Conservation (phyloP, 2,888 invertebrate species). For the Empis livida region DNA sequence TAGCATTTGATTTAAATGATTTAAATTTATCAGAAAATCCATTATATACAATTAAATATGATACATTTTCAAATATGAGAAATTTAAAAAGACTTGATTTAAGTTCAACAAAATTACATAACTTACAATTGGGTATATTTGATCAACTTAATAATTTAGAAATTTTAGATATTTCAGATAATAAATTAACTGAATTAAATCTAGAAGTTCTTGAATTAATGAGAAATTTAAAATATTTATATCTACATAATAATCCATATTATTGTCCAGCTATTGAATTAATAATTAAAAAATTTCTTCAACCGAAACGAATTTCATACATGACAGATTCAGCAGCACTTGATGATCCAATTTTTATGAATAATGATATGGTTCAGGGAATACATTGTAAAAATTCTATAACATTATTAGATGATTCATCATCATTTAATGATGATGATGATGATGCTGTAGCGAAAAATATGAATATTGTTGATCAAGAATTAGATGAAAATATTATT, state of each 20-base stretch:
- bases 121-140: not conserved
- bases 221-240: not conserved
- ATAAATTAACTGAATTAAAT: not conserved
- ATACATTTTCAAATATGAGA: not conserved
- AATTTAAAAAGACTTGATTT: not conserved
- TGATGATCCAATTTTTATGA: not conserved
- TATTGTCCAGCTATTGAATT: not conserved
- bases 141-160: not conserved
- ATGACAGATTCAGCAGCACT: too few relatives aligned
- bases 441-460: too few relatives aligned
- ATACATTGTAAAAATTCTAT: not conserved
- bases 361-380: not conserved
- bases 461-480: too few relatives aligned
- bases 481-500: too few relatives aligned
- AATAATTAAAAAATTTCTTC: not conserved
- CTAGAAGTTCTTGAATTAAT: not conserved
- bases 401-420: not conserved
- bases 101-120: not conserved
- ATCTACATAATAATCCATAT: not conserved
- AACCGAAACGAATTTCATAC: too few relatives aligned
- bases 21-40: not conserved
- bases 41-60: not conserved
- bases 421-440: not conserved
- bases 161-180: not conserved
- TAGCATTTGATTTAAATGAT: not conserved